Evolutionary conservation across 2,113 vertebrate species (phyloP), one percentile per base, ranked within the genome.

Genomic region (Menura novaehollandiae): DNA sequence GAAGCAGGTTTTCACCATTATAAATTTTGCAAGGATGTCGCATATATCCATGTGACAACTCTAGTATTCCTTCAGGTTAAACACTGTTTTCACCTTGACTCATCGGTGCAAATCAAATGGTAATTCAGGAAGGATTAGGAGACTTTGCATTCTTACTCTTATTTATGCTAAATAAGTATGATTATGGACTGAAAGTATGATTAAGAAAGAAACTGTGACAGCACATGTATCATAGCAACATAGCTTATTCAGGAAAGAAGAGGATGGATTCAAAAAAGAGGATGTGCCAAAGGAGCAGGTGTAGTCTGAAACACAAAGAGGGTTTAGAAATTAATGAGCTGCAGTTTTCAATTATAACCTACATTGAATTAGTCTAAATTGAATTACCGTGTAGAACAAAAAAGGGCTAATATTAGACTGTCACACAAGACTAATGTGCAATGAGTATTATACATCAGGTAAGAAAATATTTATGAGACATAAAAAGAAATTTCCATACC

Each of bases 181-280:
- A 84, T 88, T 94, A 92, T 85, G 89, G 93, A 92, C 78, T 92
- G 81, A 78, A 95, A 97, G 96, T 72, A 91, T 64, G 77, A 77
- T 86, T 87, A 79, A 91, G 78, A 92, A 92, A 96, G 89, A 96
- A 97, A 90, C 69, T 86, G 88, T 95, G 94, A 91, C 85, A 95
- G 92, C 71, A 93, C 2, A 82, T 87, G 97, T 98, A 95, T 98
- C 97, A 93, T 97, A 98, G 97, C 98, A 97, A 98, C 97, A 94
- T 18, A 58, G 91, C 75, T 91, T 92, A 93, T 85, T 91, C 88
- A 90, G 91, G 90, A 96, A 13, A 93, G 88, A 95, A 93, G 89
- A 28, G 55, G 78, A 74, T 86, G 73, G 85, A 93, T 72, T 94
- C 77, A 96, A 94, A 96, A 86, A 15, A 83, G 79, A 89, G 51